A percentile compares a stretch with the other conserved stretches of the same genome.
Evolutionary conservation across 2,888 invertebrate genomes (phyloP).

Genomic region (Lymantria dispar): DNA sequence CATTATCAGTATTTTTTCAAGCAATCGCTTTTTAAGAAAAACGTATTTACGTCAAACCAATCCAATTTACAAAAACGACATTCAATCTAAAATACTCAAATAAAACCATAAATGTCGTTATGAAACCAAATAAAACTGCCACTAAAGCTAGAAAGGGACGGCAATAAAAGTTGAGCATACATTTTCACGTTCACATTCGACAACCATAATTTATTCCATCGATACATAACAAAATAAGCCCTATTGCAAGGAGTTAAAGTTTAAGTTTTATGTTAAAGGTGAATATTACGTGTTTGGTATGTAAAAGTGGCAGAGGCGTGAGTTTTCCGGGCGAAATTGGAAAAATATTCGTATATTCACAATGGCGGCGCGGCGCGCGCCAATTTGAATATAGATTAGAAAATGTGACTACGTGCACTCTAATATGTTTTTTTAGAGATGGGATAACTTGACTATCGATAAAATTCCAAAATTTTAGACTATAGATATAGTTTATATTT

Average conservation of each 20-base stretch:
- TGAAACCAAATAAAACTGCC: constrained; percentile 39
- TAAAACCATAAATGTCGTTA: constrained; percentile 23
- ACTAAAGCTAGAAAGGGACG: constrained; percentile 49
- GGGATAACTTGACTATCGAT: constrained; percentile 28
- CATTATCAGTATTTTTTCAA: no score
- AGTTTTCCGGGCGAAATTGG: constrained; percentile 76
- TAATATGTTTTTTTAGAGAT: constrained; percentile 67
- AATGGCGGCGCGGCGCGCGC: constrained; percentile 65
- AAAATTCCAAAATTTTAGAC: background rate
- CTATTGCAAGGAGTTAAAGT: constrained; percentile 16
- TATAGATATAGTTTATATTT: background rate
- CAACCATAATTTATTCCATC: constrained; percentile 18
- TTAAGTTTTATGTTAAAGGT: constrained; percentile 6
- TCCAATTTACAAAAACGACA: background rate
- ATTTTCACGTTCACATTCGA: constrained; percentile 49
- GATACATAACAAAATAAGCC: constrained; percentile 8
- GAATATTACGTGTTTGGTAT: constrained; percentile 30
- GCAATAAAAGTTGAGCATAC: constrained; percentile 49
- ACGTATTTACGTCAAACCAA: background rate
- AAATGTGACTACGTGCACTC: constrained; percentile 75
- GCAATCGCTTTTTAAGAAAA: no score
- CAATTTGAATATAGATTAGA: constrained; percentile 82
- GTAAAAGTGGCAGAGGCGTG: constrained; percentile 52
- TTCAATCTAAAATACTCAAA: constrained; percentile 20
- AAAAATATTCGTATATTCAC: constrained; percentile 76